phyloP scores from a whole-genome alignment of 2,113 vertebrate species.

The Oryzias curvinotus region DNA sequence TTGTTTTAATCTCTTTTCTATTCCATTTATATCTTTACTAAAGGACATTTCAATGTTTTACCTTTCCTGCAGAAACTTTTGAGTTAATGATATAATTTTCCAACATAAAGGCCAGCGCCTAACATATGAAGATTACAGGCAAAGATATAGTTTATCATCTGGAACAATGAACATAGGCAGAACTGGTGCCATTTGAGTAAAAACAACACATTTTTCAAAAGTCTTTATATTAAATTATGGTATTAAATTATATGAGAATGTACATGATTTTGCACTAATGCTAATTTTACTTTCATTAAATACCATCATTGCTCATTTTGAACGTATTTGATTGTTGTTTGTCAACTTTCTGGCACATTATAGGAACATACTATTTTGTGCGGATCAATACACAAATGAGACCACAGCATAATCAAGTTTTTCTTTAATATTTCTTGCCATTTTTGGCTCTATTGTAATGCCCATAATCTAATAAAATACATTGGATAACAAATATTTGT shows the following conservation, averaged over 20 bases:
- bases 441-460: constrained; percentile 29
- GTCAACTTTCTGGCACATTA: constrained; percentile 9
- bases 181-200: neutral
- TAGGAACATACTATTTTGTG: constrained; percentile 13
- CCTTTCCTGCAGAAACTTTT: constrained; percentile 33
- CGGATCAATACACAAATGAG: constrained; percentile 48
- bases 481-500: neutral
- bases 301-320: constrained; percentile 2
- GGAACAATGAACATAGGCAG: neutral
- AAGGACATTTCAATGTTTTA: constrained; percentile 17
- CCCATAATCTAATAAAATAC: constrained; percentile 22
- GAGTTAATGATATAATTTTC: constrained; percentile 41
- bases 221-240: neutral
- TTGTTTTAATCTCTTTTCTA: constrained; percentile 25
- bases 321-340: constrained; percentile 6
- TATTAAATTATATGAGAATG: neutral
- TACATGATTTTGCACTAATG: neutral
- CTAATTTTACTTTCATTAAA: neutral
- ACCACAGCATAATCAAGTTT: constrained; percentile 24
- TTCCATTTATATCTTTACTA: constrained; percentile 35
- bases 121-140: constrained; percentile 32
- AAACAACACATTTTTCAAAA: too few relatives aligned
- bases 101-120: constrained; percentile 33
- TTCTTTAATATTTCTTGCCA: constrained; percentile 23
- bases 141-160: constrained; percentile 24